Conservation (phyloP, 2,888 invertebrate genomes). For the Drosophila basisetae region DNA sequence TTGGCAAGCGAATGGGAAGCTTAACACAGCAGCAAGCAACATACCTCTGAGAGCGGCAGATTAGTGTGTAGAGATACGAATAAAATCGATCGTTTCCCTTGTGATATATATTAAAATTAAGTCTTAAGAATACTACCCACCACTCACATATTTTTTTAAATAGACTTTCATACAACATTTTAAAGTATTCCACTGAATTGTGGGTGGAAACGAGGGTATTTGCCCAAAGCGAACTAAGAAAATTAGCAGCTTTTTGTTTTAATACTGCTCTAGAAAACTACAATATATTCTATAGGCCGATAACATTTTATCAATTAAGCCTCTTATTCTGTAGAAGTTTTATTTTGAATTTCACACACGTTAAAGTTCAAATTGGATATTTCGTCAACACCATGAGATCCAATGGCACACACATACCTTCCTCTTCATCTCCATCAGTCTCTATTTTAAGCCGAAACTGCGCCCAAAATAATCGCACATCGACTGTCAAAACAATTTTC, state of each 20-base stretch:
- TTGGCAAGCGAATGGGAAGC: slow-evolving; percentile 44
- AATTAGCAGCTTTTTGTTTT: not conserved
- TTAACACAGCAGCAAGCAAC: not conserved
- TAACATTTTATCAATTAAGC: not conserved
- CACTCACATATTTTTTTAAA: no score
- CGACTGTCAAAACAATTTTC: slow-evolving; percentile 50
- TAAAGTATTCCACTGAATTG: not conserved
- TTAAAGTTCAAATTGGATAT: not conserved
- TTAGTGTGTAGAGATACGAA: not conserved
- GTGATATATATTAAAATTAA: not conserved
- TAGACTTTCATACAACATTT: not conserved
- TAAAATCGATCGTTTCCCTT: not conserved
- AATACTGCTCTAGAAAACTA: not conserved
- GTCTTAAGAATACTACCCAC: no score
- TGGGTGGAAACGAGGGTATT: not conserved
- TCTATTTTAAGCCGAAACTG: slow-evolving; percentile 11
- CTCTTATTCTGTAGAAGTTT: not conserved
- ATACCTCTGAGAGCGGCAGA: not conserved
- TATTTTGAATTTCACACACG: not conserved
- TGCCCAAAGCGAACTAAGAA: not conserved
- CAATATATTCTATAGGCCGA: not conserved
- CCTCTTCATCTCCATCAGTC: not conserved
- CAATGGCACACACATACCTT: not conserved
- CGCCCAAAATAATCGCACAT: slow-evolving; percentile 31
- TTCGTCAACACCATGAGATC: not conserved